Evolutionary conservation across 2,113 vertebrate species (phyloP).

Genomic region (Myrmecophaga tridactyla): DNA sequence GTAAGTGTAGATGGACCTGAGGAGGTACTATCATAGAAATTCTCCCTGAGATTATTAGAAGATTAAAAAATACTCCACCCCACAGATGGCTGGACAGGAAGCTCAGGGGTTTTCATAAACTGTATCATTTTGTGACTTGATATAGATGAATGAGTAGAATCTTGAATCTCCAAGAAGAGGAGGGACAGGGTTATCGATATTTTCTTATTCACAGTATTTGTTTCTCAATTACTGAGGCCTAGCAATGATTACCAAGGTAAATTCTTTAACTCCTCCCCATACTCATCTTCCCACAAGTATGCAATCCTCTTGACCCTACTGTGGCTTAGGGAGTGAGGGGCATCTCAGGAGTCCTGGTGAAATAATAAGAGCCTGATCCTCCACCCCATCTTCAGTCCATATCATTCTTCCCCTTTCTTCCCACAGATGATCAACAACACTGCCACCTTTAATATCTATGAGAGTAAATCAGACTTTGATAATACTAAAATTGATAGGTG

Average conservation of each 20-base stretch:
- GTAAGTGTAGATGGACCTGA: neutral
- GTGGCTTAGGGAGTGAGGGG: neutral
- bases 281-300: neutral
- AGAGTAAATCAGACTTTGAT: too few species aligned
- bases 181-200: neutral
- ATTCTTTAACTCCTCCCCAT: neutral
- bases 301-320: neutral
- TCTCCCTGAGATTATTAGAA: neutral
- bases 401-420: too few species aligned
- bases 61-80: neutral
- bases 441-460: too few species aligned
- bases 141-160: neutral
- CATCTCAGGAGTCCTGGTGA: neutral
- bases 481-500: too few species aligned
- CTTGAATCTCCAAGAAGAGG: neutral
- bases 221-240: neutral
- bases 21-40: too few species aligned
- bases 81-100: neutral
- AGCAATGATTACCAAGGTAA: neutral
- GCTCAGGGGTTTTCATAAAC: too few species aligned
- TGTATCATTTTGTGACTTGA: neutral
- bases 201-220: neutral
- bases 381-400: neutral
- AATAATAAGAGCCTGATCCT: neutral
- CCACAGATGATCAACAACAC: too few species aligned